Percentiles rank a stretch among this genome's conserved stretches.
Conservation (phyloP, 2,888 invertebrate species). For the Anthophora plumipes region DNA sequence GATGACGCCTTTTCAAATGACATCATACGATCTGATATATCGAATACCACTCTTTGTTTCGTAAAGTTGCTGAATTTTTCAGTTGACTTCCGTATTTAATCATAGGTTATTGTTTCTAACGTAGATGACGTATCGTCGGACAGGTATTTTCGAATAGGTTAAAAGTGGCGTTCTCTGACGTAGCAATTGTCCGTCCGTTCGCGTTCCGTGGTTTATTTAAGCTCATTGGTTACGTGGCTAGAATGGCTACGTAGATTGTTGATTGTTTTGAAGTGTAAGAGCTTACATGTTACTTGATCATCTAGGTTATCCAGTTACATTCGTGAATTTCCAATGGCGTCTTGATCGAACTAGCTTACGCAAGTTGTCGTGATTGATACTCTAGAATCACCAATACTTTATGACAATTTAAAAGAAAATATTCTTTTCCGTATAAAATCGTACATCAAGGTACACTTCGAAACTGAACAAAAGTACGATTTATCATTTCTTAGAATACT, state of each 20-base stretch:
- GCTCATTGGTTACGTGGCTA: not conserved
- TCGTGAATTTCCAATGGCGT: not conserved
- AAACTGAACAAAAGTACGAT: too few species aligned
- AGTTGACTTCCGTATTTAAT: not conserved
- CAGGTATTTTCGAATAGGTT: not conserved
- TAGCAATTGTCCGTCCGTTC: not conserved
- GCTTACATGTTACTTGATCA: not conserved
- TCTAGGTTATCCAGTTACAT: not conserved
- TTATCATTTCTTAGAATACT: too few species aligned
- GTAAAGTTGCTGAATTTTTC: not conserved
- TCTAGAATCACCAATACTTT: too few species aligned
- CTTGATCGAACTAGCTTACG: not conserved
- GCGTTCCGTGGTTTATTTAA: not conserved
- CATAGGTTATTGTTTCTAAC: not conserved
- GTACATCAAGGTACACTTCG: too few species aligned
- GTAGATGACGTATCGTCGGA: not conserved
- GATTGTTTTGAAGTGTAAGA: not conserved
- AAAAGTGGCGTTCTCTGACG: constrained; percentile 6
- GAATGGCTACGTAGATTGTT: not conserved
- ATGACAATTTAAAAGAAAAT: too few species aligned
- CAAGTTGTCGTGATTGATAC: not conserved
- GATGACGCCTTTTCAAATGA: too few species aligned
- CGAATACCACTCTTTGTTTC: too few species aligned
- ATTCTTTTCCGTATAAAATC: too few species aligned
- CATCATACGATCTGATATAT: too few species aligned